Evolutionary conservation across 2,797 vertebrate species (phyloP).

Genomic region (Sarcoramphus papa): DNA sequence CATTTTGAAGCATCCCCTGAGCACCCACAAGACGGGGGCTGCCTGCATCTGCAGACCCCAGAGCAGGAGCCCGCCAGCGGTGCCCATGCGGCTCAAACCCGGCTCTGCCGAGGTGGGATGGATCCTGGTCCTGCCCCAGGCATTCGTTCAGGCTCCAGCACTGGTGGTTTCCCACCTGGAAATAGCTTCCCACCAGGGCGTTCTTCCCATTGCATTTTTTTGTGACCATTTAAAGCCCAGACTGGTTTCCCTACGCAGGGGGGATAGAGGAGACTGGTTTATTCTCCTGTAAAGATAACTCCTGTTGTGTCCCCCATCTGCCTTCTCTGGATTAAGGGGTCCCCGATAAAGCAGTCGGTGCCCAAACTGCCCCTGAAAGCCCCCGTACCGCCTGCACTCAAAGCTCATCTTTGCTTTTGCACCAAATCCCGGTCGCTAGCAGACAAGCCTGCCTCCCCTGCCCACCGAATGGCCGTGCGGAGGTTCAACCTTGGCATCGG

Average conservation of each 20-base stretch:
- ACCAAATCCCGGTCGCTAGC: neutral
- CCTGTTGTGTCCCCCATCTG: accelerated
- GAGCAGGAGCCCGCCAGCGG: neutral
- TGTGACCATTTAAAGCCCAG: neutral
- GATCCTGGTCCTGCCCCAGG: neutral
- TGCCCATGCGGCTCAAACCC: accelerated
- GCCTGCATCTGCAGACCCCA: neutral
- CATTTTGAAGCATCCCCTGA: neutral
- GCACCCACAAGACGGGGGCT: neutral
- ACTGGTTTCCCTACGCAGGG: accelerated
- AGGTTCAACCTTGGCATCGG: accelerated
- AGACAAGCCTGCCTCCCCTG: neutral
- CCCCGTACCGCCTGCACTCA: accelerated
- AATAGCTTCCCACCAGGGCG: accelerated
- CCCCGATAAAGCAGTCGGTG: neutral
- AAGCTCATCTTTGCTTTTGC: neutral
- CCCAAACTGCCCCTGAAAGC: neutral
- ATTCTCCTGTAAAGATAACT: neutral
- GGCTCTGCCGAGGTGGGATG: accelerated
- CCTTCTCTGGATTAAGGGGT: neutral
- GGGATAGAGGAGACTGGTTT: neutral
- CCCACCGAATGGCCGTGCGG: accelerated
- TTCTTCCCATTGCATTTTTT: neutral
- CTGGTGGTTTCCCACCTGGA: neutral
- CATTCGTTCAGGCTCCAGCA: neutral